Base-by-base conservation (phyloP, 2,113 vertebrate genomes). In the Ochotona curzoniae region DNA sequence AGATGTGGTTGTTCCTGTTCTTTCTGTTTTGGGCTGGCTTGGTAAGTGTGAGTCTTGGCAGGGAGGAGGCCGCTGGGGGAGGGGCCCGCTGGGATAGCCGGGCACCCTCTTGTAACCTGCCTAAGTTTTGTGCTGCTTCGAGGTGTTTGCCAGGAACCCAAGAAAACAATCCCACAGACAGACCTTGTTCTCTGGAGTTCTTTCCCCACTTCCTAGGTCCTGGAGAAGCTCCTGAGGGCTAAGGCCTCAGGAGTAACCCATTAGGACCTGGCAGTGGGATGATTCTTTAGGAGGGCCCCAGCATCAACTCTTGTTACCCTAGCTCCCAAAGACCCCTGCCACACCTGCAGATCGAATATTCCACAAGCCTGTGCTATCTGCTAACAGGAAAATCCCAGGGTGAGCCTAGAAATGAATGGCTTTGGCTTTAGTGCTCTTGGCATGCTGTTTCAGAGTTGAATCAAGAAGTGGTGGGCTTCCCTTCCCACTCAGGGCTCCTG, bases 21-120 rank as follows among this genome's bases (percentile, higher is more conserved):
- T 98, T 98, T 90, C 95, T 98, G 57, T 98, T 98, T 90, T 98
- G 98, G 98, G 90, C 96, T 82, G 98, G 98, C 81, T 96, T 98
- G 98, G 98, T 98, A 97, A 98, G 98, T 94, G 8, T 4, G 12
- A 32, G 71, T n/a, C 51, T 38, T 3, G 49, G 66, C 13, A 38
- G 57, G 71, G 30, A 47, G 15, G 63, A 60, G 35, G 15, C n/a
- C 13, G 0, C 28, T 0, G 38, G 12, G 69, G 71, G 60, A 6
- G 21, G 60, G 28, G 14, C 25, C n/a, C 18, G 38, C 51, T 0
- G 17, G 35, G 66, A 32, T 35, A 75, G 63, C 44, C 49, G 38
- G 38, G 89, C 47, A 6, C 38, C 60, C 57, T 76, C 32, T 35
- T 49, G 17, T 44, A 25, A 69, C 5, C 35, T 13, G 8, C 26